Conservation (phyloP, 2,113 vertebrate genomes). For the Cyanistes caeruleus region DNA sequence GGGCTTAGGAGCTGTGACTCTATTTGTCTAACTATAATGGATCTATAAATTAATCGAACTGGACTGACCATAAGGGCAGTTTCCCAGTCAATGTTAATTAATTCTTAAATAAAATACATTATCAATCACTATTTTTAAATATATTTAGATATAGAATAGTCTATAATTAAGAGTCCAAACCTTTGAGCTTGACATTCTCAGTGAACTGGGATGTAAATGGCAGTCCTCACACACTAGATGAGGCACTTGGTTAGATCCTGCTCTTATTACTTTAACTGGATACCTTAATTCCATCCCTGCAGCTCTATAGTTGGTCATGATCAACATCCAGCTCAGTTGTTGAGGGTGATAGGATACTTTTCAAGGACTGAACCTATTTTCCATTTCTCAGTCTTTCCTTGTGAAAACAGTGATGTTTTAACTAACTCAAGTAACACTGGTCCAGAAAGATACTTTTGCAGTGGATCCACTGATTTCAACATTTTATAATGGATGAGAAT, state of each 20-base stretch:
- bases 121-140: not conserved
- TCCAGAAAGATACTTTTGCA: not conserved
- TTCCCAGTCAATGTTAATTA: not conserved
- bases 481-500: accelerated
- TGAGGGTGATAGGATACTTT: not conserved
- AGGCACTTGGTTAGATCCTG: not conserved
- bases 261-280: not conserved
- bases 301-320: not conserved
- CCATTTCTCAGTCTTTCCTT: not conserved
- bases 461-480: not conserved
- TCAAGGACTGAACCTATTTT: not conserved
- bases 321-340: not conserved
- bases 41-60: not conserved
- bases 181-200: not conserved
- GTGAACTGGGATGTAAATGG: not conserved
- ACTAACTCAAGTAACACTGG: not conserved
- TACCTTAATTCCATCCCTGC: not conserved
- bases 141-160: not conserved
- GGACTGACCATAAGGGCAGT: not conserved
- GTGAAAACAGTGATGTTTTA: not conserved
- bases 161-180: not conserved
- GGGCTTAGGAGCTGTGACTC: not conserved
- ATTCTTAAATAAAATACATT: not conserved
- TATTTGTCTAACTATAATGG: not conserved
- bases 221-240: accelerated